Evolutionary conservation across 2,888 invertebrate genomes (phyloP).

Genomic region (Ophioninae sp.): DNA sequence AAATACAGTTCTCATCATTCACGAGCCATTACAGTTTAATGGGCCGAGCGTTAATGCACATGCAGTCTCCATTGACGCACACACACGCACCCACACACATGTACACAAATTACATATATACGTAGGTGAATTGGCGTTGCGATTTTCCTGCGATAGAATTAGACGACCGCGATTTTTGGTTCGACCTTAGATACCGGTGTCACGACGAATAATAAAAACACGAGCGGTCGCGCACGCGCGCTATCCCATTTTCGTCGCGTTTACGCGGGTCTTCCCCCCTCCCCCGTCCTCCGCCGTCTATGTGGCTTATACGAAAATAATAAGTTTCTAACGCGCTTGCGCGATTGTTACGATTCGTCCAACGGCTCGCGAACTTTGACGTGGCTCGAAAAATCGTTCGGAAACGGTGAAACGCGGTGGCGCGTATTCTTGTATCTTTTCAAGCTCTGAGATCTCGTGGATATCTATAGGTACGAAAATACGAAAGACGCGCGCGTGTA

Average conservation of each 20-base stretch:
- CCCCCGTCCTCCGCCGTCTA: too few species aligned
- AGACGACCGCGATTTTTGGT: conserved; percentile 55
- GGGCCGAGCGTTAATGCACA: conserved; percentile 11
- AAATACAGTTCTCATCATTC: conserved; percentile 45
- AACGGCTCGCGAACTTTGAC: not conserved
- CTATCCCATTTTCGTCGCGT: not conserved
- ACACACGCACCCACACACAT: not conserved
- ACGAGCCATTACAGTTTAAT: conserved; percentile 56
- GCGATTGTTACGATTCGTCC: not conserved
- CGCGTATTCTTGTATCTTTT: not conserved
- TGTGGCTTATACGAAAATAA: not conserved
- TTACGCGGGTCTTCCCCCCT: not conserved
- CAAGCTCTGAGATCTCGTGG: conserved; percentile 5
- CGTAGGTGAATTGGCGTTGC: conserved; percentile 4
- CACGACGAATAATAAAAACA: conserved; percentile 39
- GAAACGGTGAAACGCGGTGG: conserved; percentile 3
- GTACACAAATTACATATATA: not conserved
- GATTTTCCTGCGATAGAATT: conserved; percentile 54
- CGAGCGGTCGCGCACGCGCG: conserved; percentile 45
- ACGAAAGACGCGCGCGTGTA: conserved; percentile 9
- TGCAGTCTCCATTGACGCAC: not conserved
- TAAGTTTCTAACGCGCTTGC: not conserved
- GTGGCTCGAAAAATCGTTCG: not conserved
- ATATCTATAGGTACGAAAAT: not conserved
- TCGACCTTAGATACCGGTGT: conserved; percentile 37